Percentiles rank a stretch among this genome's conserved stretches.
These are phyloP conservation scores for Daktulosphaira vitifoliae DNA, from an alignment of 1,140 invertebrate genomes.

Conservation along the genomic window DNA sequence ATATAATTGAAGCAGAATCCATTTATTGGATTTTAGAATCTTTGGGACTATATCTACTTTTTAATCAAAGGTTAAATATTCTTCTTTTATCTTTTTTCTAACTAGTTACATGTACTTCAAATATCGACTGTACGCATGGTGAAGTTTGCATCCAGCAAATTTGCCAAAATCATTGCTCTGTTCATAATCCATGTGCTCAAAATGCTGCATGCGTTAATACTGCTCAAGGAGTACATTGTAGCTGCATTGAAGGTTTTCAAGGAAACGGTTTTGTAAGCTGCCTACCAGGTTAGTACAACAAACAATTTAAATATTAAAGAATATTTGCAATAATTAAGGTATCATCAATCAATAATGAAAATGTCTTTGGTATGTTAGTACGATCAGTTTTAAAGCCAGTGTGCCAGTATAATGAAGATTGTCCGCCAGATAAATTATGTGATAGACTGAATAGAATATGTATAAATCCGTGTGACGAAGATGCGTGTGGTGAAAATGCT, in stretches of 20 bases:
- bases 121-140: conserved; percentile 68
- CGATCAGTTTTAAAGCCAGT: conserved; percentile 55
- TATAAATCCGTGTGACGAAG: conserved; percentile 71
- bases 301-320: background rate
- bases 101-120: conserved; percentile 65
- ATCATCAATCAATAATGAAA: background rate
- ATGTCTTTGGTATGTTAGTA: conserved; percentile 1
- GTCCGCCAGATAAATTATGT: conserved; percentile 68
- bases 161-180: conserved; percentile 72
- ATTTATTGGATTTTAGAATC: background rate
- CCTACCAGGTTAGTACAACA: conserved; percentile 58
- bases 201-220: conserved; percentile 80
- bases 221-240: conserved; percentile 77
- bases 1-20: background rate
- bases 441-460: conserved; percentile 72
- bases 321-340: background rate
- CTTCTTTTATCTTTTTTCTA: conserved; percentile 40
- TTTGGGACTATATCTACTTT: conserved; percentile 13
- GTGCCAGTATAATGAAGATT: conserved; percentile 84
- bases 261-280: conserved; percentile 76
- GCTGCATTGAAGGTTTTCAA: conserved; percentile 71
- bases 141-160: conserved; percentile 70
- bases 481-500: conserved; percentile 75
- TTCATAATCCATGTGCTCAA: conserved; percentile 69
- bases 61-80: conserved; percentile 1